phyloP scores from a whole-genome alignment of 1,140 invertebrate genomes.

The Helicoverpa armigera region DNA sequence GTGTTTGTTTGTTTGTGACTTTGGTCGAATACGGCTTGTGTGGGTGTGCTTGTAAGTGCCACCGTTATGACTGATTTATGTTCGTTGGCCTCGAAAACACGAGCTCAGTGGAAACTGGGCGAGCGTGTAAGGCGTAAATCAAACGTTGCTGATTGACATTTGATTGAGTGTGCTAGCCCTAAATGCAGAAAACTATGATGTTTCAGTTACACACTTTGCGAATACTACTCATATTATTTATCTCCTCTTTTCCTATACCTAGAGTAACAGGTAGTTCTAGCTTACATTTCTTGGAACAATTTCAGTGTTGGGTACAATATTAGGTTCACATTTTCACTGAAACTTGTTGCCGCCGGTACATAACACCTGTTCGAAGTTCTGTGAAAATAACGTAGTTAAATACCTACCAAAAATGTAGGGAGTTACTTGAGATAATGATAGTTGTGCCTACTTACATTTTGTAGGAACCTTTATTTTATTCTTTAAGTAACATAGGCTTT shows the following conservation, averaged over 20 bases:
- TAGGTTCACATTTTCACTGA: background rate
- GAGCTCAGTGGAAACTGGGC: background rate
- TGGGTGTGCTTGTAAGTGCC: background rate
- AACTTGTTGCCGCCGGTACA: constrained; percentile 1
- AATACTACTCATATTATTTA: background rate
- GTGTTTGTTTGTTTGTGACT: constrained; percentile 6
- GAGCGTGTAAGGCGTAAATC: background rate
- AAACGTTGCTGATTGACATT: background rate
- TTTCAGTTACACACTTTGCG: background rate
- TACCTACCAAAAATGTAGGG: too few relatives aligned
- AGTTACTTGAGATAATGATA: too few relatives aligned
- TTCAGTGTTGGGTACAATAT: background rate
- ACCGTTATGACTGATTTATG: constrained; percentile 7
- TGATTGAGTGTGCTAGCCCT: background rate
- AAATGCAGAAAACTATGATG: background rate
- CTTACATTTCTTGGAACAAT: background rate
- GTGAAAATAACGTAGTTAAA: too few relatives aligned
- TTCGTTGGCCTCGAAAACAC: background rate
- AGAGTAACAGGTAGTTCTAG: background rate
- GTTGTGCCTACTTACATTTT: too few relatives aligned
- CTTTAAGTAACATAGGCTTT: too few relatives aligned
- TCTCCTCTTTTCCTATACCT: background rate
- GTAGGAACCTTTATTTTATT: too few relatives aligned
- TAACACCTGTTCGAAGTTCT: background rate
- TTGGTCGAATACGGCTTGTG: background rate